These are phyloP conservation scores for Phorcus lineatus DNA, from an alignment of 2,888 invertebrate genomes.

Conservation along the genomic window DNA sequence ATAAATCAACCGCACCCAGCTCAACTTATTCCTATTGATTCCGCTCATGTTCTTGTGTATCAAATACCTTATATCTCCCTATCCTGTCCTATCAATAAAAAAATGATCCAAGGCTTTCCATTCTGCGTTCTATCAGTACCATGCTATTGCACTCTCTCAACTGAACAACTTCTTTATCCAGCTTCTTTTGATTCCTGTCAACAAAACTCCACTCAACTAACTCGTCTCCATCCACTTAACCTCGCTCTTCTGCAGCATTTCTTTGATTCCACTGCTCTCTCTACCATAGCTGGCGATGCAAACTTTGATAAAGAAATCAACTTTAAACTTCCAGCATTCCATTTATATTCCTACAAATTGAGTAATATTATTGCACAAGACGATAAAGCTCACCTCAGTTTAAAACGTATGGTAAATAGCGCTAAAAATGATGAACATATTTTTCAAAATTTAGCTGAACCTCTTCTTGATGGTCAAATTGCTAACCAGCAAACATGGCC, in stretches of 20 bases:
- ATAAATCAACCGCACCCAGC: neutral
- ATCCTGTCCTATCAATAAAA: neutral
- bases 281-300: neutral
- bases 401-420: neutral
- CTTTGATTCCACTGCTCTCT: conserved; percentile 6
- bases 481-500: neutral
- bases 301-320: neutral
- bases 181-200: neutral
- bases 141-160: neutral
- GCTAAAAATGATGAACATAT: neutral
- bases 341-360: neutral
- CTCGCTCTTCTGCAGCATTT: neutral
- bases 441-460: neutral
- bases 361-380: neutral
- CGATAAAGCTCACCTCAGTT: neutral
- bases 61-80: neutral
- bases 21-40: neutral
- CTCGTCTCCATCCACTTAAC: neutral
- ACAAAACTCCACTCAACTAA: neutral
- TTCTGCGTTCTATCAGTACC: neutral
- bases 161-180: neutral
- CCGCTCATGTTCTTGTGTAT: neutral
- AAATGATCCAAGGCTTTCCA: neutral
- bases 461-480: neutral
- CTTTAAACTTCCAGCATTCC: neutral